Conservation (phyloP, 2,113 vertebrate species). For the Gallinago media region DNA sequence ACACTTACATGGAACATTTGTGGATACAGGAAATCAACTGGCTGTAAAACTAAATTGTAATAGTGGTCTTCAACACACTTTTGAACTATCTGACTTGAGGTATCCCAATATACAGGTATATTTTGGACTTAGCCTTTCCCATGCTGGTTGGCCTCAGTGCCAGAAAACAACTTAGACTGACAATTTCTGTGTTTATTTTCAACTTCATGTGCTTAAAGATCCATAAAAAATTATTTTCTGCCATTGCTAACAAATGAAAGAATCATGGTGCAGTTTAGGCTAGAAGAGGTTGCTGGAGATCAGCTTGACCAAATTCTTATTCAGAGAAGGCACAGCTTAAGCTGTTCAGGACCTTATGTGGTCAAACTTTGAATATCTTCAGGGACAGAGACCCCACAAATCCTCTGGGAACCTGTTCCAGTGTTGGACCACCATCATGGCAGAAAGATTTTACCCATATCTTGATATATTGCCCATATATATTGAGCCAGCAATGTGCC, state of each 20-base stretch:
- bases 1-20: background rate
- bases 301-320: background rate
- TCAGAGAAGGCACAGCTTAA: background rate
- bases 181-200: constrained; percentile 5
- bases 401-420: background rate
- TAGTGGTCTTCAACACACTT: background rate
- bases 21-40: background rate
- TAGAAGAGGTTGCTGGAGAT: background rate
- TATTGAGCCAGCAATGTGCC: too few relatives aligned
- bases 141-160: background rate
- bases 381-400: background rate
- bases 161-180: background rate
- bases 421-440: background rate
- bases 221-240: background rate
- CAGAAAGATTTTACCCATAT: background rate
- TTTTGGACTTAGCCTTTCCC: background rate
- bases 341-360: background rate
- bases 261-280: background rate
- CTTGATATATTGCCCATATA: too few relatives aligned
- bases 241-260: background rate
- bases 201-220: background rate
- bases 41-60: background rate
- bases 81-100: background rate
- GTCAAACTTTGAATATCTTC: background rate
- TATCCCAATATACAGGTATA: background rate